Evolutionary conservation across 2,113 vertebrate genomes (phyloP).

Genomic region (Dicentrarchus labrax): DNA sequence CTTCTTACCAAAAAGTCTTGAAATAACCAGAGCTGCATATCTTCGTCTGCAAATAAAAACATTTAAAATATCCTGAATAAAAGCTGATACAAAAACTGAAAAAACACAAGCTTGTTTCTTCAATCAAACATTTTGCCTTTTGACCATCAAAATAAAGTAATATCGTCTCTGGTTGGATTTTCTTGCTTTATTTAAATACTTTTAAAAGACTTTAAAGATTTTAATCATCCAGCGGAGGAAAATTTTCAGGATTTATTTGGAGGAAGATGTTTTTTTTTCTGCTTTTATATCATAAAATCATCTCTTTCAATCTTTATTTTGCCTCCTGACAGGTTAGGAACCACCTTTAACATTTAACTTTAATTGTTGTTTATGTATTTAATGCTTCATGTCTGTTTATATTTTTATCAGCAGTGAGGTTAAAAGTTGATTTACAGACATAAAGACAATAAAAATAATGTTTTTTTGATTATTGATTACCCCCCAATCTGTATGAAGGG

Average conservation of each 20-base stretch:
- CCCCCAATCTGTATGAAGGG: background rate
- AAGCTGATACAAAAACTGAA: background rate
- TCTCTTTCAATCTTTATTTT: background rate
- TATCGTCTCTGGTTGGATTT: background rate
- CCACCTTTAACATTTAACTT: too few species aligned
- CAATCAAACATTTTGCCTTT: background rate
- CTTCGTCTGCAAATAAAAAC: too few species aligned
- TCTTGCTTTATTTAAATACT: background rate
- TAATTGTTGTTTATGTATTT: background rate
- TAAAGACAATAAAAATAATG: background rate
- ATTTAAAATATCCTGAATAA: too few species aligned
- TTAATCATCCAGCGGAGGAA: background rate
- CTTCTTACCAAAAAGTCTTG: too few species aligned
- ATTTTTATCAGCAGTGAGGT: background rate
- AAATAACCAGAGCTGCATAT: too few species aligned
- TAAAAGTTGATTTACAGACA: background rate
- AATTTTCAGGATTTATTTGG: background rate
- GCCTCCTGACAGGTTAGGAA: background rate
- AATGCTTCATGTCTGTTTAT: background rate
- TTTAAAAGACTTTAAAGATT: background rate
- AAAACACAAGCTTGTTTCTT: background rate
- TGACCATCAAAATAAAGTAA: background rate
- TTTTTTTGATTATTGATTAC: too few species aligned
- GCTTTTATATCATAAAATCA: background rate
- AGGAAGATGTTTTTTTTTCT: background rate